These are phyloP conservation scores for Piaya cayana DNA, from an alignment of 2,113 vertebrate species.

Conservation along the genomic window DNA sequence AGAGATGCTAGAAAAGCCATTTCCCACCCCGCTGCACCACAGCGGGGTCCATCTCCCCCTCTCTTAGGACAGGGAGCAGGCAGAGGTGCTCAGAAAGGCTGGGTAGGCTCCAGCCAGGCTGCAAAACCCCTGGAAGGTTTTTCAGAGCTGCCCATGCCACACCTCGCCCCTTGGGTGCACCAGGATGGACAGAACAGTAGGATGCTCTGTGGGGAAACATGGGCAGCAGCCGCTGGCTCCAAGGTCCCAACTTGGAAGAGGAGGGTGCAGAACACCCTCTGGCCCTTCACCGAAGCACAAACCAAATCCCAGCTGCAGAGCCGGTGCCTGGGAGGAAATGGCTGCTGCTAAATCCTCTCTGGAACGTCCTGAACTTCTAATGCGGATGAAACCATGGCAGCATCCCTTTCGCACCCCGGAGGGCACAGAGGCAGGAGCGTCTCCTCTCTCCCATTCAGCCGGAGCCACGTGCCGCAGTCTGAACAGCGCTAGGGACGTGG, in stretches of 20 bases:
- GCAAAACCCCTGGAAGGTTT: not conserved
- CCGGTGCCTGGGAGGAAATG: constrained; percentile 40
- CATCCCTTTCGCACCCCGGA: not conserved
- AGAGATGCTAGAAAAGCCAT: not conserved
- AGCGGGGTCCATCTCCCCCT: not conserved
- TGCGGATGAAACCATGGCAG: not conserved
- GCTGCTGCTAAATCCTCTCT: constrained; percentile 26
- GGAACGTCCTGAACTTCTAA: constrained; percentile 49
- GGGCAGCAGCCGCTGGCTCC: not conserved
- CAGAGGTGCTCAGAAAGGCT: not conserved
- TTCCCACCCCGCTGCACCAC: not conserved
- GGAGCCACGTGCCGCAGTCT: constrained; percentile 46
- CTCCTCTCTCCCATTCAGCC: constrained; percentile 39
- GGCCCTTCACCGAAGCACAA: not conserved
- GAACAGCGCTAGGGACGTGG: constrained; percentile 50
- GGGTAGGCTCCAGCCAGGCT: not conserved
- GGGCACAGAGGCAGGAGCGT: constrained; percentile 36
- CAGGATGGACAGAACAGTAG: accelerated
- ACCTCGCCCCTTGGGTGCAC: accelerated
- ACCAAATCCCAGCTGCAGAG: not conserved
- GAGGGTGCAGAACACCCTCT: not conserved
- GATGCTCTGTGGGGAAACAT: not conserved
- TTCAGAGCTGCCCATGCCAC: not conserved
- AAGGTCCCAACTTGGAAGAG: not conserved
- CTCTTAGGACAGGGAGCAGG: not conserved